Evolutionary conservation across 2,113 vertebrate species (phyloP).

Genomic region (Triplophysa tibetana): DNA sequence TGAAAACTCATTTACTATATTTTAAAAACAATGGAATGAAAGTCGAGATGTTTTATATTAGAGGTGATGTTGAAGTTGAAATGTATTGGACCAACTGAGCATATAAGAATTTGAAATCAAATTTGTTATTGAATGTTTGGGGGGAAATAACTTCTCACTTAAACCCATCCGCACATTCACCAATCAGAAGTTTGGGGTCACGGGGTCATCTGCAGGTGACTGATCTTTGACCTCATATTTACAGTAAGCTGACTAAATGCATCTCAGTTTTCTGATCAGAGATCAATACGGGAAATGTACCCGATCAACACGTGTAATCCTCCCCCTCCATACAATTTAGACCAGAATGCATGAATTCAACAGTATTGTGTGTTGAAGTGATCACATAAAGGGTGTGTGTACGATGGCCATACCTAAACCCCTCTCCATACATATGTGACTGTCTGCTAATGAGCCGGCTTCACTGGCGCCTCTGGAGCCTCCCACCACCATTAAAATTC

Average conservation of each 20-base stretch:
- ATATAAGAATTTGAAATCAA: too few relatives aligned
- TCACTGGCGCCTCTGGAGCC: constrained; percentile 55
- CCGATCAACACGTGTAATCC: not conserved
- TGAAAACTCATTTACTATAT: constrained; percentile 34
- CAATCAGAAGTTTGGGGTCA: too few relatives aligned
- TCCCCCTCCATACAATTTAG: not conserved
- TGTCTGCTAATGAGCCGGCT: constrained; percentile 62
- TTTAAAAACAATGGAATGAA: constrained; percentile 25
- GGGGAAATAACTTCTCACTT: too few relatives aligned
- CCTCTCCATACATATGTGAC: constrained; percentile 56
- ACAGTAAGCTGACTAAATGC: not conserved
- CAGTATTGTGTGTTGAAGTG: not conserved
- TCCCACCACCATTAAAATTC: constrained; percentile 65
- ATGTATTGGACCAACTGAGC: too few relatives aligned
- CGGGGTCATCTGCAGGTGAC: not conserved
- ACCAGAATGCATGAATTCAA: not conserved
- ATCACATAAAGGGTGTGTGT: constrained; percentile 13
- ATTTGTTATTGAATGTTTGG: too few relatives aligned
- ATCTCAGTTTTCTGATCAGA: constrained; percentile 2
- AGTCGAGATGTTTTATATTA: too few relatives aligned
- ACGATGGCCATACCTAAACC: constrained; percentile 35
- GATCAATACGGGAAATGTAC: not conserved
- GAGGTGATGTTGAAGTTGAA: too few relatives aligned
- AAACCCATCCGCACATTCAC: too few relatives aligned
- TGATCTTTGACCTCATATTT: not conserved